Base-by-base conservation (phyloP, 2,888 invertebrate species). In the Latheticus oryzae region DNA sequence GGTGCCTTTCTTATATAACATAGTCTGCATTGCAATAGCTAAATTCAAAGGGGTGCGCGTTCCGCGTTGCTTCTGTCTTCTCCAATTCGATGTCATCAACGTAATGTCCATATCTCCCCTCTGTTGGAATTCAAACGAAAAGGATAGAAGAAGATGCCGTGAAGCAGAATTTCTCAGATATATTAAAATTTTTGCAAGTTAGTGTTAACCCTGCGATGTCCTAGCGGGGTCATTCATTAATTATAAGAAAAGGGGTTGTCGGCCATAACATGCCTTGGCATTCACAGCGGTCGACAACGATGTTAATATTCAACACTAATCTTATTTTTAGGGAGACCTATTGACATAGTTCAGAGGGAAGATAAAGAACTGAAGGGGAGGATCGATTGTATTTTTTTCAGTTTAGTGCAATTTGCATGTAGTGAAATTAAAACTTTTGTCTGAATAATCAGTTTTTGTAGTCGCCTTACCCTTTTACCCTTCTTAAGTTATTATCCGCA, bases 171-270 rank as follows among this genome's bases (percentile, higher is more conserved):
- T 8, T 23, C 35, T 28, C 5, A 33, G 33, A 24, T 33, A 8
- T 11, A 8, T 2, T n/a, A 15, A 23, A 37, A 55, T 59, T 59
- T 54, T 53, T 55, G 58, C 50, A 63, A 69, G 61, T 68, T 67
- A 67, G 67, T 65, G 63, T 66, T 58, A 60, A 63, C 62, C 67
- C 65, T 63, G 55, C 55, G 52, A 63, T 66, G 65, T 67, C 66
- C 66, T 66, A 62, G 63, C 64, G 63, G 63, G 63, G 64, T 63
- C 65, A 65, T 68, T 67, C 64, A 70, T 69, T 69, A 69, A 70
- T 70, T 70, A 70, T 68, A 66, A 66, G 66, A 64, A 64, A 68
- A 61, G 65, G 70, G 63, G 61, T 58, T 62, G 48, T 61, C 62
- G 64, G 42, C 60, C 51, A 55, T 62, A 61, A 61, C 61, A 59